Base-by-base conservation (phyloP, 2,797 vertebrate genomes). In the Pseudochirops corinnae region DNA sequence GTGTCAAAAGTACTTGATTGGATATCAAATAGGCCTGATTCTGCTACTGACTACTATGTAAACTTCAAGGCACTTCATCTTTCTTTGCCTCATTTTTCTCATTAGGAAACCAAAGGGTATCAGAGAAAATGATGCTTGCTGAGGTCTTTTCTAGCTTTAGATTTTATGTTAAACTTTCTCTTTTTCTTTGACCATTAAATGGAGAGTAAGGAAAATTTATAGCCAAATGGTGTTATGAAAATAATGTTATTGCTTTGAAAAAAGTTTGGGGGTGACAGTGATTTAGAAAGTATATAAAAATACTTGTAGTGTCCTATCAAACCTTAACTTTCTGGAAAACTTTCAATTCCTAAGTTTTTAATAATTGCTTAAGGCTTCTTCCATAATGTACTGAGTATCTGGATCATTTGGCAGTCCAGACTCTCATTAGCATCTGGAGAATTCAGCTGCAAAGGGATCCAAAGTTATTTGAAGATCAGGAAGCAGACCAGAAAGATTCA, bases 371-470 rank as follows among this genome's bases (percentile, higher is more conserved):
- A 50, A 46, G 39, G 74, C 39, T 87, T 87, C 74, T 26, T 87
- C 74, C 74, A 87, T 87, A 87, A 50, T 50, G 74, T 87, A 87
- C 74, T 87, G 74, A 87, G 74, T 87, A 87, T 46, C 74, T 87
- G 74, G 74, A 87, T 87, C 39, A 46, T 87, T 87, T 87, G 39
- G 39, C 39, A 87, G 74, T 87, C 21, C 39, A 50, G 74, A 87
- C 74, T 87, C 74, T 46, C 74, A 50, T 87, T 87, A 87, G 74
- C 39, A 87, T 87, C 74, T 87, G 74, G 21, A 46, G 74, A 87
- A 87, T 87, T 46, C 74, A 50, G 39, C 74, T 87, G 74, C 39
- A 50, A 50, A 87, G 21, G 39, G 74, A 87, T 87, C 39, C 74
- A 50, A 87, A 87, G 74, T 87, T 87, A 87, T 87, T 87, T 74